Evolutionary conservation across 2,888 invertebrate species (phyloP).

Genomic region (Poecilus cupreus): DNA sequence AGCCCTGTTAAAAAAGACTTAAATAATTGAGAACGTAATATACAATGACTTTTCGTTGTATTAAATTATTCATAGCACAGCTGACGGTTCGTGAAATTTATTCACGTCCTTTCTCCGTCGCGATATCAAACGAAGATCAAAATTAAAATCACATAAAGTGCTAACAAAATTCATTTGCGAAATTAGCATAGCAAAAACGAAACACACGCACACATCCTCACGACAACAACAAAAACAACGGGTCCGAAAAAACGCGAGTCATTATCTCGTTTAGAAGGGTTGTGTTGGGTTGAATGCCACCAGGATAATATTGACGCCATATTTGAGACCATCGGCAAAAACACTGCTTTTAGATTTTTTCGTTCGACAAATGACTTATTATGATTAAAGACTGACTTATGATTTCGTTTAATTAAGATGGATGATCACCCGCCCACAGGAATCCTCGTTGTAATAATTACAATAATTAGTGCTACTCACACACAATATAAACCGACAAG

Average conservation of each 20-base stretch:
- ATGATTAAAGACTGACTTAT: background rate
- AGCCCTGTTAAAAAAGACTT: constrained; percentile 21
- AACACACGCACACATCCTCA: constrained; percentile 33
- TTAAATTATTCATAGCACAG: constrained; percentile 57
- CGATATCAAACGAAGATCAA: constrained; percentile 52
- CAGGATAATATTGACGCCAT: constrained; percentile 9
- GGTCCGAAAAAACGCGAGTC: constrained; percentile 31
- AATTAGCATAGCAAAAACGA: constrained; percentile 51
- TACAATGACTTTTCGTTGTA: constrained; percentile 54
- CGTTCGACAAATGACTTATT: background rate
- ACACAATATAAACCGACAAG: too few species aligned
- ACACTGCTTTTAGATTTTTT: background rate
- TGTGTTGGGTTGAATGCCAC: constrained; percentile 6
- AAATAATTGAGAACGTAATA: constrained; percentile 51
- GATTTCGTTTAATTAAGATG: constrained; percentile 29
- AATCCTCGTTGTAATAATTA: too few species aligned
- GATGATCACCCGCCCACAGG: too few species aligned
- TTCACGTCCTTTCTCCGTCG: constrained; percentile 43
- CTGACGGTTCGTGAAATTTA: constrained; percentile 54
- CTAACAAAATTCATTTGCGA: constrained; percentile 44
- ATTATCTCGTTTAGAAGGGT: constrained; percentile 47
- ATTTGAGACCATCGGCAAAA: constrained; percentile 21
- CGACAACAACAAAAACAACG: constrained; percentile 26
- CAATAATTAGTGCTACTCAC: too few species aligned
- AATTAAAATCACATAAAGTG: constrained; percentile 50